Evolutionary conservation across 1,140 invertebrate species (phyloP).

Genomic region (Tribolium madens): DNA sequence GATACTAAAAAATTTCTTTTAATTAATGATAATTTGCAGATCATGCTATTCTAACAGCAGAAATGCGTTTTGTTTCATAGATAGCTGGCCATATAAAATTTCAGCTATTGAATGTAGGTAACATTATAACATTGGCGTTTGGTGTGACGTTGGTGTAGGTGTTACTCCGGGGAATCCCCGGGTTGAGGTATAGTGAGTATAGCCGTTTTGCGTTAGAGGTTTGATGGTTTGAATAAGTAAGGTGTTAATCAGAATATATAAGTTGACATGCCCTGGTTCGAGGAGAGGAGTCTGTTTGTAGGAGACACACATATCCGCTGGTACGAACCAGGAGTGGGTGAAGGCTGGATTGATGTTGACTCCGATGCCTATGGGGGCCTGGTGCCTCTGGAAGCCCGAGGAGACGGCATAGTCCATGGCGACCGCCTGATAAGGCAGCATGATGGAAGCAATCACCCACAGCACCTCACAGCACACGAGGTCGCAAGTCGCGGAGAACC

Average conservation of each 20-base stretch:
- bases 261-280: slow-evolving; percentile 89
- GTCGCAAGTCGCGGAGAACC: slow-evolving; percentile 20
- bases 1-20: too few species aligned
- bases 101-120: slow-evolving; percentile 44
- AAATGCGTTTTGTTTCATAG: too few species aligned
- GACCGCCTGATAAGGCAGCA: slow-evolving; percentile 89
- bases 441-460: slow-evolving; percentile 61
- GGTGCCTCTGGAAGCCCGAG: slow-evolving; percentile 78
- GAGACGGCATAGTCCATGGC: slow-evolving; percentile 88
- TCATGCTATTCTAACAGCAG: too few species aligned
- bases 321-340: slow-evolving; percentile 93
- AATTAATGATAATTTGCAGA: too few species aligned
- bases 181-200: not conserved
- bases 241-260: slow-evolving; percentile 58
- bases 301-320: slow-evolving; percentile 88
- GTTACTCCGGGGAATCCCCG: not conserved
- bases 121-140: not conserved
- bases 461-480: slow-evolving; percentile 41
- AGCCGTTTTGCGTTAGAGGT: not conserved
- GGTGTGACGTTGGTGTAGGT: not conserved
- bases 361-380: slow-evolving; percentile 75
- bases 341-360: slow-evolving; percentile 76
- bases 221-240: not conserved
- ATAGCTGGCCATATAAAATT: slow-evolving; percentile 49
- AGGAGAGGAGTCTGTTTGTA: slow-evolving; percentile 87